Base-by-base conservation (phyloP, 2,888 invertebrate species). In the Spatulosminthurus flaviceps region DNA sequence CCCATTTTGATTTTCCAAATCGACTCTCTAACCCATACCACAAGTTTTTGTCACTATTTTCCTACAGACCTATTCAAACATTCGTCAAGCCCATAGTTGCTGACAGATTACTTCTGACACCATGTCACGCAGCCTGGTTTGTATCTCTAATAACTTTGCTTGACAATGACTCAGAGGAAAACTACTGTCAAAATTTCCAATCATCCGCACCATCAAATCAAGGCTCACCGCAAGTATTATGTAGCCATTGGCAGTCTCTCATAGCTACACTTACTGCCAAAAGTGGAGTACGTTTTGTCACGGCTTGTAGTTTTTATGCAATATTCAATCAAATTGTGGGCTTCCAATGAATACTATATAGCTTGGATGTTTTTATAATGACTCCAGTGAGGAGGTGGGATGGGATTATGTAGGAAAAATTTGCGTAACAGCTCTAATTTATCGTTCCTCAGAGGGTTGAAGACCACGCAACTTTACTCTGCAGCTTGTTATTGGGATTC, bases 41-140 rank as follows among this genome's bases (percentile, higher is more conserved):
- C n/a, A n/a, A n/a, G n/a, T n/a, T n/a, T n/a, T n/a, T n/a, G n/a
- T n/a, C n/a, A n/a, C n/a, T n/a, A n/a, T n/a, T 34, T 34, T 34
- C 34, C 4, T 9, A 34, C 34, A 83, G 83, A 69, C 80, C 82
- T 5, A 73, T 83, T 26, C 79, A 77, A 24, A 71, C 81, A 34
- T 82, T 83, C 70, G 76, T 83, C 26, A 78, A 78, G 28, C 79
- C 71, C 24, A 42, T 82, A 13, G 29, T 42, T 0, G 60, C 79
- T 19, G 82, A 82, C 24, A 69, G 78, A 70, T 67, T 80, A 60
- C 76, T 83, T 29, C 71, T 77, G 5, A 82, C 83, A 19, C 83
- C 83, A 29, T 81, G 81, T 70, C 81, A 82, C 60, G 82, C 83
- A 42, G 79, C 81, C 5, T 83, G 83, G 83, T 83, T 82, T 80